A percentile compares a stretch with the other conserved stretches of the same genome.
phyloP scores from a whole-genome alignment of 2,888 invertebrate species.

The Lasius platythorax region DNA sequence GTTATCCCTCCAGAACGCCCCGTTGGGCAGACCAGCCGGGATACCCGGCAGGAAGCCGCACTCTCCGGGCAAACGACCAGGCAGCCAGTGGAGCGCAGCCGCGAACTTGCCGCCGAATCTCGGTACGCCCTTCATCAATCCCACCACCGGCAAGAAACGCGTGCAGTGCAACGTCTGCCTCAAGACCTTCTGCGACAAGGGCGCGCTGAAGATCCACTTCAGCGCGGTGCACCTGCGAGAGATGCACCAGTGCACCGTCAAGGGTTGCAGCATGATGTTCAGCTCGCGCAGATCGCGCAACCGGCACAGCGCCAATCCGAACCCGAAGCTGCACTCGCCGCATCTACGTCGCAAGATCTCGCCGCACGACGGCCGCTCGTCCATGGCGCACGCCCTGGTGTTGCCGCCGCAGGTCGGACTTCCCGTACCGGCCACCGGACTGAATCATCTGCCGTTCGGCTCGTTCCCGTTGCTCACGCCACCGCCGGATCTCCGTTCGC shows the following conservation, averaged over 20 bases:
- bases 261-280: slow-evolving; percentile 99
- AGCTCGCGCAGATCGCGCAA: slow-evolving; percentile 98
- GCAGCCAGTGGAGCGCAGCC: slow-evolving; percentile 88
- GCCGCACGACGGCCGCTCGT: slow-evolving; percentile 96
- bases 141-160: slow-evolving; percentile 97
- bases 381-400: slow-evolving; percentile 94
- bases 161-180: slow-evolving; percentile 99
- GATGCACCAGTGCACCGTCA: slow-evolving; percentile 99
- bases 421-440: slow-evolving; percentile 89
- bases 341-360: slow-evolving; percentile 97
- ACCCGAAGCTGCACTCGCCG: slow-evolving; percentile 98
- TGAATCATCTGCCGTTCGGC: slow-evolving; percentile 92
- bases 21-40: slow-evolving; percentile 86
- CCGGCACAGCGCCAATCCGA: slow-evolving; percentile 98
- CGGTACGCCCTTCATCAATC: slow-evolving; percentile 96
- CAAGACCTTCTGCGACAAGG: slow-evolving; percentile 99
- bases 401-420: slow-evolving; percentile 91
- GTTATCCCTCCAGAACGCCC: slow-evolving; percentile 80
- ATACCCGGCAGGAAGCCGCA: slow-evolving; percentile 89
- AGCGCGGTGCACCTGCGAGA: slow-evolving; percentile 99
- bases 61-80: slow-evolving; percentile 92
- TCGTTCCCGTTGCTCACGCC: slow-evolving; percentile 93
- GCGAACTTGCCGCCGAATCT: slow-evolving; percentile 92
- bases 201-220: slow-evolving; percentile 99
- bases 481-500: slow-evolving; percentile 89